These are phyloP conservation scores for Oriolus oriolus DNA, from an alignment of 2,113 vertebrate genomes.

Conservation along the genomic window DNA sequence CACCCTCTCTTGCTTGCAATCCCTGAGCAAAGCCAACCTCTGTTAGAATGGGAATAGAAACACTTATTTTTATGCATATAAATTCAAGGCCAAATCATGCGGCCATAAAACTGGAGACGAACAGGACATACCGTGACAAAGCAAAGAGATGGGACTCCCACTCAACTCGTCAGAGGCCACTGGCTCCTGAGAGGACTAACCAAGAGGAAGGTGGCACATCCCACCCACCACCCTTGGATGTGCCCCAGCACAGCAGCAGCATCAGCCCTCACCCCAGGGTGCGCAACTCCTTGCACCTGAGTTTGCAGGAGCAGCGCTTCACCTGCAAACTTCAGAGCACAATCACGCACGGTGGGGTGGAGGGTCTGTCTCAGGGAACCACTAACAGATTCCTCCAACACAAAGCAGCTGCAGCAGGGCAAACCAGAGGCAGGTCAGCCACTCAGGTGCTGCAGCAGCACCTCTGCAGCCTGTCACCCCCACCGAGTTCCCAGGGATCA, in stretches of 20 bases:
- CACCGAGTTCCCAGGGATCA: neutral
- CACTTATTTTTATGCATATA: neutral
- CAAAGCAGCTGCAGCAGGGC: neutral
- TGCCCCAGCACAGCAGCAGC: neutral
- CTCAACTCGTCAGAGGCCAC: neutral
- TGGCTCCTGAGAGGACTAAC: neutral
- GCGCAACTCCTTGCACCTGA: fast-evolving
- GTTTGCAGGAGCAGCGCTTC: neutral
- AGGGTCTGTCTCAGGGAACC: neutral
- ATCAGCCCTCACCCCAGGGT: neutral
- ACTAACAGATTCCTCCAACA: neutral
- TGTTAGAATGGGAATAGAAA: neutral
- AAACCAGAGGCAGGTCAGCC: neutral
- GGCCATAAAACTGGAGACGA: neutral
- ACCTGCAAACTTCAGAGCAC: neutral
- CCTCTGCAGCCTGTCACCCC: neutral
- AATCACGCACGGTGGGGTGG: fast-evolving
- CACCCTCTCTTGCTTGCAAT: neutral
- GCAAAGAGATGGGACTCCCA: neutral
- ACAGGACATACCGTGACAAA: neutral
- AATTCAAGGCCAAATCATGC: neutral
- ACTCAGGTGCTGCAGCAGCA: slow-evolving; percentile 3
- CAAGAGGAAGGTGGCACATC: fast-evolving
- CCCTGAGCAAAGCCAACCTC: neutral
- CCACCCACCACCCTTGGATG: fast-evolving